Percentiles rank a stretch among this genome's conserved stretches.
These are phyloP conservation scores for Spermophilus dauricus DNA, from an alignment of 2,113 vertebrate species.

Conservation along the genomic window DNA sequence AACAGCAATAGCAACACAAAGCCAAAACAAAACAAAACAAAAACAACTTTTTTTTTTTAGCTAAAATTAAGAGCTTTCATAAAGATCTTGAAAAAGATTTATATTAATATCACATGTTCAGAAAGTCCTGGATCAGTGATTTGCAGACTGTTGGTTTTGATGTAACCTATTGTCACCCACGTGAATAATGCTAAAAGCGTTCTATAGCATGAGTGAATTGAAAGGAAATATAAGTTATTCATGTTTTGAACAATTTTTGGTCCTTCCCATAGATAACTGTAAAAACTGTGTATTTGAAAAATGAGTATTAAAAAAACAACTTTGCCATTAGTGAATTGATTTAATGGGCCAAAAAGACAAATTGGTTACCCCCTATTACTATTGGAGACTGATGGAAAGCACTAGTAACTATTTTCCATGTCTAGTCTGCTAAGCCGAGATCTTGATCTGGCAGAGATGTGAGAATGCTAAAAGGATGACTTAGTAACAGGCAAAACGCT, in stretches of 20 bases:
- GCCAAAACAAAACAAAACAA: no score
- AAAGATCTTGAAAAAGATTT: slow-evolving; percentile 69
- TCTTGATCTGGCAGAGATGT: slow-evolving; percentile 80
- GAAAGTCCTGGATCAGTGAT: slow-evolving; percentile 55
- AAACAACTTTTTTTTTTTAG: not conserved
- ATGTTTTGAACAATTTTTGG: slow-evolving; percentile 5
- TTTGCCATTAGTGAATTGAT: not conserved
- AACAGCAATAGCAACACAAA: slow-evolving; percentile 42
- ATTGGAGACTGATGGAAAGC: slow-evolving; percentile 54
- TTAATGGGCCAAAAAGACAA: not conserved
- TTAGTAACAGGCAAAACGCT: slow-evolving; percentile 84
- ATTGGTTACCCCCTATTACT: not conserved
- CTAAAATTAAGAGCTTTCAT: slow-evolving; percentile 68
- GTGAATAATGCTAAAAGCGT: not conserved
- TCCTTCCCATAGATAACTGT: slow-evolving; percentile 21
- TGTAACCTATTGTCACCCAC: slow-evolving; percentile 10
- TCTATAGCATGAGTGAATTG: not conserved
- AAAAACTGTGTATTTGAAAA: slow-evolving; percentile 49
- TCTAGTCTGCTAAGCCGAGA: slow-evolving; percentile 75
- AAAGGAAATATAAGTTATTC: slow-evolving; percentile 55
- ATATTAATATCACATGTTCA: slow-evolving; percentile 76
- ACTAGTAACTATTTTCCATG: slow-evolving; percentile 77
- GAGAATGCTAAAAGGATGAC: slow-evolving; percentile 83
- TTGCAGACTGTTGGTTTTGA: slow-evolving; percentile 42
- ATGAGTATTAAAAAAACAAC: slow-evolving; percentile 21